These are phyloP conservation scores for Leptobrachium ailaonicum DNA, from an alignment of 2,113 vertebrate genomes.

Conservation along the genomic window DNA sequence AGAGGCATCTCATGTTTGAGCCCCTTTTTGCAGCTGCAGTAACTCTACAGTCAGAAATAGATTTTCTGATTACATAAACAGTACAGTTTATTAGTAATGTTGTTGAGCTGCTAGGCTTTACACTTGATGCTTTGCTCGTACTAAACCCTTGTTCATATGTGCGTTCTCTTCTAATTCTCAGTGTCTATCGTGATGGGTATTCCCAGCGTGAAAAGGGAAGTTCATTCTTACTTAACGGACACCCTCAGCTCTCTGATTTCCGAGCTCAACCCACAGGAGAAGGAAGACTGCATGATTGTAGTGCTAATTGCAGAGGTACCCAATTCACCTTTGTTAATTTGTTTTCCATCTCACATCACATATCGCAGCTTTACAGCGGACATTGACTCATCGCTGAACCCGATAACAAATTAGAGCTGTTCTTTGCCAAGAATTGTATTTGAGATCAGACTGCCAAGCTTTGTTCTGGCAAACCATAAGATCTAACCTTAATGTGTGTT, in stretches of 20 bases:
- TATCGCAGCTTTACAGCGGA: not conserved
- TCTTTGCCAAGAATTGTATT: not conserved
- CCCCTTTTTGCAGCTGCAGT: too few relatives aligned
- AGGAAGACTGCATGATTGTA: conserved; percentile 93
- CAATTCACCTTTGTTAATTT: not conserved
- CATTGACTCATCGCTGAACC: conserved; percentile 23
- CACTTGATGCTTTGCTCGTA: too few relatives aligned
- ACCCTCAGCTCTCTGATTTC: conserved; percentile 95
- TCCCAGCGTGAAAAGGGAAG: conserved; percentile 94
- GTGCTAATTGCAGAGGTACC: conserved; percentile 92
- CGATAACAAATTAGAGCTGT: conserved; percentile 1
- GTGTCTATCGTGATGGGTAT: conserved; percentile 97
- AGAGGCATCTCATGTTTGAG: too few relatives aligned
- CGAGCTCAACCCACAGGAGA: conserved; percentile 87
- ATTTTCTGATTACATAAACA: too few relatives aligned
- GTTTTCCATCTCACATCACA: not conserved
- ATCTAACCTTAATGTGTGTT: conserved; percentile 51
- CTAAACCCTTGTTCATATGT: too few relatives aligned
- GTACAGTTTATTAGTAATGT: too few relatives aligned
- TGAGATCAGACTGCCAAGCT: not conserved
- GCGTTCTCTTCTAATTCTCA: conserved; percentile 52
- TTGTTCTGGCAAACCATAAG: not conserved
- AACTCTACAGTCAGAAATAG: too few relatives aligned
- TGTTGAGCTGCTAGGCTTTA: too few relatives aligned
- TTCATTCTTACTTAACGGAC: conserved; percentile 94